Percentiles rank a stretch among this genome's conserved stretches.
Conservation (phyloP, 2,113 vertebrate species). For the Corythoichthys haematopterus region DNA sequence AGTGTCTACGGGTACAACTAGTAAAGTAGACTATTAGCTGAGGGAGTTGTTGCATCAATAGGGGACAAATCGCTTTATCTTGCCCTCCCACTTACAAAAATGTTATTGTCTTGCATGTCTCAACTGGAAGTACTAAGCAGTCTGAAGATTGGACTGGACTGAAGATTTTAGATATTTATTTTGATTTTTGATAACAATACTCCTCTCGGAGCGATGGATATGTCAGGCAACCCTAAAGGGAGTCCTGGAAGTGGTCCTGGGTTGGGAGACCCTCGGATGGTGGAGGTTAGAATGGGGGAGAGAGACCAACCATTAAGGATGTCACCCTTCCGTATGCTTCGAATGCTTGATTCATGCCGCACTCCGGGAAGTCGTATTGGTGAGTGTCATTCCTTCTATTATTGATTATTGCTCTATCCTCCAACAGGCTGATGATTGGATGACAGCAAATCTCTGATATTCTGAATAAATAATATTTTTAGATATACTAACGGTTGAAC, state of each 20-base stretch:
- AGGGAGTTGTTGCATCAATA: constrained; percentile 51
- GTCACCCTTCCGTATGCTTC: constrained; percentile 72
- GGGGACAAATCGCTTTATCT: too few species aligned
- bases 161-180: constrained; percentile 7
- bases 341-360: constrained; percentile 66
- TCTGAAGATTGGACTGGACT: constrained; percentile 14
- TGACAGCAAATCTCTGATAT: background rate
- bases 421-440: background rate
- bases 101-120: constrained; percentile 10
- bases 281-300: constrained; percentile 51
- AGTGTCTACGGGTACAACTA: constrained; percentile 36
- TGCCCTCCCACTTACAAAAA: background rate
- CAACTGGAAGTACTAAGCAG: constrained; percentile 6
- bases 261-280: constrained; percentile 38
- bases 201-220: constrained; percentile 37
- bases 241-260: constrained; percentile 27
- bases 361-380: constrained; percentile 65
- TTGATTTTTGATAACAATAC: constrained; percentile 16
- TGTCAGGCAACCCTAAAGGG: constrained; percentile 44
- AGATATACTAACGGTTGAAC: too few species aligned
- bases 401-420: background rate
- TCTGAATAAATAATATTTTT: too few species aligned
- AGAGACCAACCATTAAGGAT: constrained; percentile 59
- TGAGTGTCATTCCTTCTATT: constrained; percentile 50
- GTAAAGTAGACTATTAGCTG: constrained; percentile 47